Evolutionary conservation across 2,797 vertebrate species (phyloP), one percentile per base, ranked within the genome.

Genomic region (Champsocephalus esox): DNA sequence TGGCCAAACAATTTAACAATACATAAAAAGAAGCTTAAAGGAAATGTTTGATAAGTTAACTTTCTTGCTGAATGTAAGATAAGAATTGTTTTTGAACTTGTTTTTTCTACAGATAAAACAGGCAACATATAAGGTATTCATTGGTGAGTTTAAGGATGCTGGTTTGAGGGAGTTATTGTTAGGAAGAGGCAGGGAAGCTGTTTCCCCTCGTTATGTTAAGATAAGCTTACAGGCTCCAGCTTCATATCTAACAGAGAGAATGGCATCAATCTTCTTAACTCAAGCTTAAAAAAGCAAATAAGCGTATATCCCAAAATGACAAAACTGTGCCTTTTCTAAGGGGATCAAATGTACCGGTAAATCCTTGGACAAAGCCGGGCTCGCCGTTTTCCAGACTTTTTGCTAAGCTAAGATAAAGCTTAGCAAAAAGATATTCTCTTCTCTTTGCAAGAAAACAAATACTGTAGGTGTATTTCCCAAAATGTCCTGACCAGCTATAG

Each of bases 361-460:
- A 21, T 44, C 64, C 55, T 45, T 54, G 4, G 28, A 50, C 45
- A 38, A 24, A 59, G 1, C 14, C 48, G 41, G 55, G 28, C 13
- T 70, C 17, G n/a, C 13, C 5, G 7, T n/a, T 52, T 19, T 43
- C 7, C 9, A 21, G 52, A 52, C n/a, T 63, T 32, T 28, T 50
- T 57, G 56, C 46, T 71, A 58, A 10, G 43, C 28, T n/a, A 50
- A 45, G 16, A 17, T 65, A 59, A 69, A 17, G 28, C 19, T 6
- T 21, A 21, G 12, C 66, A 24, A 32, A 70, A 24, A 32, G n/a
- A 56, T 69, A 1, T 5, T 43, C 19, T 67, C 17, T 50, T 38
- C 19, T 67, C 17, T 50, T 38, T 59, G 32, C 43, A 66, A 62
- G 46, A 73, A 51, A 49, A 44, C 32, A 44, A 58, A 41, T 3